Evolutionary conservation across 2,113 vertebrate genomes (phyloP), one percentile per base, ranked within the genome.

Genomic region (Burhinus bistriatus): DNA sequence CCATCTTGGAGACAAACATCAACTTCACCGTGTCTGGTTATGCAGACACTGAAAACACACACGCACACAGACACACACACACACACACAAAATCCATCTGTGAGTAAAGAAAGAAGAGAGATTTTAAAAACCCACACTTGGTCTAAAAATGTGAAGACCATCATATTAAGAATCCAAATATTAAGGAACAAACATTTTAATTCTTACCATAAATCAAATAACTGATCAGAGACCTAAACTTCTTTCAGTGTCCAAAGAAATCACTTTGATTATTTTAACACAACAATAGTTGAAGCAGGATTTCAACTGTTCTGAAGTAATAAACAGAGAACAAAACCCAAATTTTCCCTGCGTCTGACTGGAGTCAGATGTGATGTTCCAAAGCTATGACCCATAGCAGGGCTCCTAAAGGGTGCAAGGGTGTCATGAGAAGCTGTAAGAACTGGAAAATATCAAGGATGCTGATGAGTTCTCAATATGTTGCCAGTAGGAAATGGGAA

Each of bases 1-100:
- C 93, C 70, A 66, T 87, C 91, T 79, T 93, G 77, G 66, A 95
- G 81, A 86, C 73, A 87, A 96, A 90, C 51, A 91, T 69, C 89
- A 80, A 38, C 77, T 80, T 91, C 58, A 64, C 95, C 59, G 29
- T 51, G 34, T 69, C 94, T 95, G 70, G 15, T 58, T 90, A 47
- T 64, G 68, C 68, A 90, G 45, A 69, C 34, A 18, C 51, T 70
- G 78, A 87, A 91, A 91, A 93, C 13, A 57, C 49, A 57, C 54
- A 62, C 21, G 47, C 16, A 52, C 16, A 64, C 26, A 45, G 16
- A 17, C 23, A 62, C 21, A 52, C 16, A 52, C 16, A 64, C 26
- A 45, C 19, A 17, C 23, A 34, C 12, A 21, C 5, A 55, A 22
- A 20, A 76, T 68, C n/a, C 55, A 89, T 55, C 68, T 69, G 34